These are phyloP conservation scores for Hipparchia sbordonii DNA, from an alignment of 2,888 invertebrate species.

Conservation along the genomic window DNA sequence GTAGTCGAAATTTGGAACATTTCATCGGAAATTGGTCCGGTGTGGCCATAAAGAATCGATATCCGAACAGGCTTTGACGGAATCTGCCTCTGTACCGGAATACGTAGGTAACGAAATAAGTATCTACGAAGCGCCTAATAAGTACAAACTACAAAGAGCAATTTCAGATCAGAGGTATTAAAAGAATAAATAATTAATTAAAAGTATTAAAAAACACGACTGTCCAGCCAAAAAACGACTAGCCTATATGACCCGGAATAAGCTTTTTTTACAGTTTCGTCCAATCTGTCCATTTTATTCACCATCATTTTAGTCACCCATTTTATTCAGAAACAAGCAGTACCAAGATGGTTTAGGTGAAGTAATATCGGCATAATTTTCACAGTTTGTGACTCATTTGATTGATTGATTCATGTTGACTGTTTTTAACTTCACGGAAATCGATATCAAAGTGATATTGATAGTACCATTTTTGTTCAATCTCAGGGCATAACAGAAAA, in stretches of 20 bases:
- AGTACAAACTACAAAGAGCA: not conserved
- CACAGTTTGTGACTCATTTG: too few species aligned
- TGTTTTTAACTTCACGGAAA: not conserved
- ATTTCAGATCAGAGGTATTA: not conserved
- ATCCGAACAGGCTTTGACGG: not conserved
- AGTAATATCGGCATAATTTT: too few species aligned
- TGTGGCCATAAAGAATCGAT: constrained; percentile 8
- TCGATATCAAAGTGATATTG: not conserved
- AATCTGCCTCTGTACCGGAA: not conserved
- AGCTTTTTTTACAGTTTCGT: too few species aligned
- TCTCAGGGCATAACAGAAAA: not conserved
- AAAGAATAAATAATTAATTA: too few species aligned
- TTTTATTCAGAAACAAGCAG: too few species aligned
- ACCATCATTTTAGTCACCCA: too few species aligned
- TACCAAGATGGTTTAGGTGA: too few species aligned
- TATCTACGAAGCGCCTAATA: not conserved
- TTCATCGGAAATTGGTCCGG: not conserved
- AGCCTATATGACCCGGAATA: too few species aligned
- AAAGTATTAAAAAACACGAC: too few species aligned
- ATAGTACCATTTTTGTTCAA: not conserved
- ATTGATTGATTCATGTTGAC: too few species aligned
- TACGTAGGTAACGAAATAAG: not conserved
- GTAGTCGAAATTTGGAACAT: not conserved
- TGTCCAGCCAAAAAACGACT: too few species aligned
- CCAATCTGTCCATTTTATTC: too few species aligned